A percentile compares a stretch with the other conserved stretches of the same genome.
Conservation (phyloP, 2,113 vertebrate species). For the Urocitellus parryii region DNA sequence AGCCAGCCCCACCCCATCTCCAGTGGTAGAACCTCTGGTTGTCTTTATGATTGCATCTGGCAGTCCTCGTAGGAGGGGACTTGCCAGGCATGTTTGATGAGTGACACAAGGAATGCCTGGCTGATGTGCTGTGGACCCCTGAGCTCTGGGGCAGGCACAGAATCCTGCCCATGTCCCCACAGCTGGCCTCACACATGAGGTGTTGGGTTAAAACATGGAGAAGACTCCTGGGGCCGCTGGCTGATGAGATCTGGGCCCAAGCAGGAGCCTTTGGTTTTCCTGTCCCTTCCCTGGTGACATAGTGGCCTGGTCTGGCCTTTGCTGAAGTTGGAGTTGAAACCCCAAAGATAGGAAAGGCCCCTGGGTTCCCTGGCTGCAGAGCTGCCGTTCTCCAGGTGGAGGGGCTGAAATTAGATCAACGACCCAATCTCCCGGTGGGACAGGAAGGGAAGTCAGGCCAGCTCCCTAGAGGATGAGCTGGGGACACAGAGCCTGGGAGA, state of each 20-base stretch:
- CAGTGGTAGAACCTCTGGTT: accelerated
- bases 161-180: neutral
- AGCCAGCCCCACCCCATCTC: neutral
- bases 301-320: neutral
- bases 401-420: no score
- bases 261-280: no score
- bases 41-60: neutral
- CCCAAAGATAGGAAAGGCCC: neutral
- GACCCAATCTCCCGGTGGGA: no score
- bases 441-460: neutral
- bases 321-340: neutral
- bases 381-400: neutral
- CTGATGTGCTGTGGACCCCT: accelerated
- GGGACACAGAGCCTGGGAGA: neutral
- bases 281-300: no score
- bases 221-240: neutral
- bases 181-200: neutral
- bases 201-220: accelerated
- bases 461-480: neutral
- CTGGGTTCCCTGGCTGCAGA: neutral
- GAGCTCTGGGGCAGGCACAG: neutral
- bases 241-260: neutral
- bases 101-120: neutral
- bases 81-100: neutral
- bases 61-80: neutral